Conservation (phyloP, 2,113 vertebrate genomes). For the Mesitornis unicolor region DNA sequence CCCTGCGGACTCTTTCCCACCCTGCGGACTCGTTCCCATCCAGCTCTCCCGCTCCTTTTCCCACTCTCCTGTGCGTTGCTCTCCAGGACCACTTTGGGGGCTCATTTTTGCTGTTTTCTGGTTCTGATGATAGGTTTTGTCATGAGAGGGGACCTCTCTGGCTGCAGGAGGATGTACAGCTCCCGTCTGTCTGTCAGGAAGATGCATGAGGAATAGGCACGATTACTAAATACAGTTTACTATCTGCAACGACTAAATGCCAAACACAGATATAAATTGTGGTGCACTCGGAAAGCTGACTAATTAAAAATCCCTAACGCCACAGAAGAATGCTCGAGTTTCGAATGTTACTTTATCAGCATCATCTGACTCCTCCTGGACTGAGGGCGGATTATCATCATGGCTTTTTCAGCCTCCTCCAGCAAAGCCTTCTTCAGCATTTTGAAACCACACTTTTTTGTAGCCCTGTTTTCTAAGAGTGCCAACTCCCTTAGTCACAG, state of each 20-base stretch:
- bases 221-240: conserved; percentile 10
- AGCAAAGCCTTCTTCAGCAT: neutral
- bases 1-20: neutral
- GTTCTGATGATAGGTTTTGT: neutral
- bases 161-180: neutral
- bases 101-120: neutral
- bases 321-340: neutral
- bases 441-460: neutral
- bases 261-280: neutral
- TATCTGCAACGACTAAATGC: conserved; percentile 1
- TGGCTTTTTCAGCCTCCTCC: neutral
- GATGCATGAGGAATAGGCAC: neutral
- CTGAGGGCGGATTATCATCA: neutral
- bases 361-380: neutral
- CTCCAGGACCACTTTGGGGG: neutral
- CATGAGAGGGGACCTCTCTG: neutral
- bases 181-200: conserved; percentile 4
- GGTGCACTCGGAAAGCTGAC: neutral
- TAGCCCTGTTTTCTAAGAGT: neutral
- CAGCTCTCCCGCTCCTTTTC: neutral
- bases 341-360: neutral
- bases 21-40: neutral
- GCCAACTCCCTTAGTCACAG: neutral
- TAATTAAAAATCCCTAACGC: neutral
- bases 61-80: neutral